Evolutionary conservation across 2,113 vertebrate genomes (phyloP).

Genomic region (Nerophis lumbriciformis): DNA sequence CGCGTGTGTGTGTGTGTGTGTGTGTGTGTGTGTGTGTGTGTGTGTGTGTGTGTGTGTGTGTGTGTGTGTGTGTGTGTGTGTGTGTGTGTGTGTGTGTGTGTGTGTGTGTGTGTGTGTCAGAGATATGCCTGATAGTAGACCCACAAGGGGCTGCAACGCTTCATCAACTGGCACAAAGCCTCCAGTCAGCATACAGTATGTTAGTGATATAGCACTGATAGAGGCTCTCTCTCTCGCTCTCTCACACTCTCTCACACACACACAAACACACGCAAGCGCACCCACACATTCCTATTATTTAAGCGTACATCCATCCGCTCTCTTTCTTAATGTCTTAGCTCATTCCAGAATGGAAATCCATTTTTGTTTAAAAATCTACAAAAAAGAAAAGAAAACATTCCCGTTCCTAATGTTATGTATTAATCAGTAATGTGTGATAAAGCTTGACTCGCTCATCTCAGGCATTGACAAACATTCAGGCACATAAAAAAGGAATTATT

Average conservation of each 20-base stretch:
- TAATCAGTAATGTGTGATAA: no score
- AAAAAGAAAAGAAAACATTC: no score
- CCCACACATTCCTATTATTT: not conserved
- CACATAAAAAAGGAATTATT: no score
- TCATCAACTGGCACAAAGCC: constrained; percentile 10
- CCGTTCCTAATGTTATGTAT: no score
- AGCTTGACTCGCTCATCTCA: no score
- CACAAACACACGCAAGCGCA: not conserved
- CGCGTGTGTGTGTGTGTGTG: not conserved
- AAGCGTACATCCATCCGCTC: not conserved
- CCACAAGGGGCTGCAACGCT: not conserved
- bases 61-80: not conserved
- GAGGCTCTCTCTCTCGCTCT: not conserved
- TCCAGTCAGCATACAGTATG: constrained; percentile 12
- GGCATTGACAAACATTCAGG: no score
- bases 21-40: not conserved
- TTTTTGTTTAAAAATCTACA: no score
- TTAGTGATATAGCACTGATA: constrained; percentile 6
- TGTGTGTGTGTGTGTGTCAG: not conserved
- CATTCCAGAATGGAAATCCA: no score
- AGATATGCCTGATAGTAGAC: not conserved
- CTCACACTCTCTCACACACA: not conserved
- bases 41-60: not conserved
- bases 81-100: not conserved
- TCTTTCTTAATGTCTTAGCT: not conserved